Evolutionary conservation across 2,888 invertebrate species (phyloP), one percentile per base, ranked within the genome.

Genomic region (Coleophora flavipennella): DNA sequence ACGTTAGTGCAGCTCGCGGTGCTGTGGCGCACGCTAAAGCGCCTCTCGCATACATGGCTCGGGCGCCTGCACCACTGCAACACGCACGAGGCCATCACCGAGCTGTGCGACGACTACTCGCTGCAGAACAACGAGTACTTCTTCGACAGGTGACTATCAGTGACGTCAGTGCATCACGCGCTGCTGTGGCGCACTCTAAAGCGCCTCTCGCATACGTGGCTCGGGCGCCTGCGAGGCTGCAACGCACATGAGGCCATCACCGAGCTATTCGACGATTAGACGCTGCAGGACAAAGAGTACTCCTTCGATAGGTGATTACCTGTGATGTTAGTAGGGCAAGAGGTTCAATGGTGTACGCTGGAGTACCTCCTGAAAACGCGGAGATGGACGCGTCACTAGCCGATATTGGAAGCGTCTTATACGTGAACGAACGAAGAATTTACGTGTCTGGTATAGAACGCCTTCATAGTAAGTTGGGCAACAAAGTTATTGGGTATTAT

Each of bases 41-140:
- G 97, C 48, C 88, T 98, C 63, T 98, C 98, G n/a, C 97, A 97
- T 83, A 97, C 97, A 44, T 86, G 97, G 50, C 90, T 99, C 40
- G 98, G 98, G 44, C 90, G 96, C 41, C 89, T 97, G 54, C 88
- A 95, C 39, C 95, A 96, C 79, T 97, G 97, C 87, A 96, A 95
- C 83, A 96, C 96, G 46, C 97, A 97, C 86, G 97, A 97, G 74
- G 90, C 95, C 61, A 94, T 97, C 78, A 91, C 92, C 63, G 96
- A 97, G 83, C 88, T 98, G 53, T 98, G 98, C 87, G 98, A 99
- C 85, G 98, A 98, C 81, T 99, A 98, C 83, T 96, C 95, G 41
- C 88, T 97, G 58, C 92, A 94, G 67, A 96, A 97, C 87, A 98
- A 97, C 89, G 98, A 98, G 87, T 98, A 96, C 83, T 99, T 97